Percentiles rank a stretch among this genome's conserved stretches.
phyloP scores from a whole-genome alignment of 1,140 invertebrate genomes.

The Zaprionus davidi region DNA sequence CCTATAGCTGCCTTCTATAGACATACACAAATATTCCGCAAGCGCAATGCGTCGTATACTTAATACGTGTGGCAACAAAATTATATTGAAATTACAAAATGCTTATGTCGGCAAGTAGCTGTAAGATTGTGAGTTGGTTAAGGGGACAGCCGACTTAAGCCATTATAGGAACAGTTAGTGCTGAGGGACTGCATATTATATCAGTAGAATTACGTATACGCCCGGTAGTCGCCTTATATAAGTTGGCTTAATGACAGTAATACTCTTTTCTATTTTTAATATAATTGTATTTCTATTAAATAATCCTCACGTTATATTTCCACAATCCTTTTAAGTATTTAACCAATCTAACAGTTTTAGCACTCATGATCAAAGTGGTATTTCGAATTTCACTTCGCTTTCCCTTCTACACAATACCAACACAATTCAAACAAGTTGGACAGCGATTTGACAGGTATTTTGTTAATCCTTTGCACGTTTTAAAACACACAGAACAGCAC shows the following conservation, averaged over 20 bases:
- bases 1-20: slow-evolving; percentile 14
- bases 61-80: slow-evolving; percentile 59
- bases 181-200: background rate
- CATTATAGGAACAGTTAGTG: slow-evolving; percentile 30
- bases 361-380: background rate
- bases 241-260: background rate
- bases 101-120: slow-evolving; percentile 37
- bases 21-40: slow-evolving; percentile 50
- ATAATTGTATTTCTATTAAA: background rate
- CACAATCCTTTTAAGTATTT: background rate
- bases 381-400: background rate
- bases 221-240: slow-evolving; percentile 7
- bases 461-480: slow-evolving; percentile 8
- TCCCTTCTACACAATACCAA: background rate
- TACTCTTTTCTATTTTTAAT: too few relatives aligned
- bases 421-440: background rate
- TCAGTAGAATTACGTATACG: slow-evolving; percentile 25
- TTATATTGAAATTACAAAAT: slow-evolving; percentile 77
- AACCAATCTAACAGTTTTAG: background rate
- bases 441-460: slow-evolving; percentile 5
- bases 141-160: slow-evolving; percentile 6
- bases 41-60: slow-evolving; percentile 71
- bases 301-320: background rate
- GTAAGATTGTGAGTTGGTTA: slow-evolving; percentile 11
- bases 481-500: background rate